phyloP scores from a whole-genome alignment of 2,888 invertebrate genomes.

The Stegophylla sp. region DNA sequence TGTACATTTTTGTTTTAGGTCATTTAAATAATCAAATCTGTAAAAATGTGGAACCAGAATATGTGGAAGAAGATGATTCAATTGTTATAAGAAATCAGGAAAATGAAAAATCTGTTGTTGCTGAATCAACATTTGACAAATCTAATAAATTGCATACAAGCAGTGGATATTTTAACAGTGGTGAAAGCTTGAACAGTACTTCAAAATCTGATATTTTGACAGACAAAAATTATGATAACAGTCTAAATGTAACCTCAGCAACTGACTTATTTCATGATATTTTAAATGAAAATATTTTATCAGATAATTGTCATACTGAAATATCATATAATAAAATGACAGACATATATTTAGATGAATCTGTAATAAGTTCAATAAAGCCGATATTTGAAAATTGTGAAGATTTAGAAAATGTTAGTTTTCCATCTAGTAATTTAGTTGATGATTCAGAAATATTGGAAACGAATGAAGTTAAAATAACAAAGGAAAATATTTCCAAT shows the following conservation, averaged over 20 bases:
- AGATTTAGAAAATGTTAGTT: conserved; percentile 20
- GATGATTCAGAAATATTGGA: conserved; percentile 6
- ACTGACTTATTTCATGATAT: conserved; percentile 1
- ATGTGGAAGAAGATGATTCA: not conserved
- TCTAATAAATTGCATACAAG: conserved; percentile 17
- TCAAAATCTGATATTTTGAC: not conserved
- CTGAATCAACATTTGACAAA: conserved; percentile 11
- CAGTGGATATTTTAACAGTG: conserved; percentile 36
- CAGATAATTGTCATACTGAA: not conserved
- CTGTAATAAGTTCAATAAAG: not conserved
- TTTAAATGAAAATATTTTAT: conserved; percentile 35
- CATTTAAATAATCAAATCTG: not conserved
- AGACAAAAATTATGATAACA: not conserved
- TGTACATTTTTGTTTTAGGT: conserved; percentile 10
- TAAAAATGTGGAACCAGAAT: not conserved
- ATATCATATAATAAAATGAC: not conserved
- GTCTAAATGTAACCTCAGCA: not conserved
- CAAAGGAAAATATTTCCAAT: not conserved
- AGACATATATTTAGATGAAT: not conserved
- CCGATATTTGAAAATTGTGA: not conserved
- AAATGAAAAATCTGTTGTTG: not conserved
- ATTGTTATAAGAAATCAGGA: not conserved
- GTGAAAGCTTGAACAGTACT: conserved; percentile 9
- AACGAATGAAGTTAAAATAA: not conserved
- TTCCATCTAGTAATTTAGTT: conserved; percentile 5